Percentiles rank a stretch among this genome's conserved stretches.
phyloP scores from a whole-genome alignment of 2,797 vertebrate genomes.

The Monodelphis domestica region DNA sequence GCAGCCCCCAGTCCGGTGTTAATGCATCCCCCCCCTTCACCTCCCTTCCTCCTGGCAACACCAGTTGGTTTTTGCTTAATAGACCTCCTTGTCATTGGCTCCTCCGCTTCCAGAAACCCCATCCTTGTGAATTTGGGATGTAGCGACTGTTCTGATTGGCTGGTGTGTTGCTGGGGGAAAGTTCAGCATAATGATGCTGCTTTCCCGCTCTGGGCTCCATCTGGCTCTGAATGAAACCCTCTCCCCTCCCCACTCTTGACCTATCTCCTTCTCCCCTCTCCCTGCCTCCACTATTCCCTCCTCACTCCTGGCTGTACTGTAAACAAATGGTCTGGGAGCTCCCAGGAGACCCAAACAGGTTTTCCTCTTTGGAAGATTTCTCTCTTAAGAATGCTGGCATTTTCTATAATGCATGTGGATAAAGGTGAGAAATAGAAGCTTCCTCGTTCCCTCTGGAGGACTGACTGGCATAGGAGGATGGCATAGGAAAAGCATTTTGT shows the following conservation, averaged over 20 bases:
- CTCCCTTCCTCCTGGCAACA: slow-evolving; percentile 52
- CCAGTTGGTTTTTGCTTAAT: slow-evolving; percentile 54
- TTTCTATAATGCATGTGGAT: slow-evolving; percentile 44
- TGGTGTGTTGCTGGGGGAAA: slow-evolving; percentile 57
- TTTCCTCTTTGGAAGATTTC: slow-evolving; percentile 46
- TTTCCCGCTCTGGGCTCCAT: slow-evolving; percentile 59
- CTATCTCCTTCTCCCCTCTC: slow-evolving; percentile 40
- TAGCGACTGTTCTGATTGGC: slow-evolving; percentile 49
- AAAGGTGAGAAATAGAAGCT: slow-evolving; percentile 26
- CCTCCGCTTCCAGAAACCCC: slow-evolving; percentile 35
- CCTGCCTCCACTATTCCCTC: slow-evolving; percentile 29
- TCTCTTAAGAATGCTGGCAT: slow-evolving; percentile 11
- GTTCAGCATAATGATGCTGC: slow-evolving; percentile 40
- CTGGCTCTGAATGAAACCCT: slow-evolving; percentile 1
- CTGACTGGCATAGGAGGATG: no score
- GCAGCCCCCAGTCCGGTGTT: slow-evolving; percentile 13
- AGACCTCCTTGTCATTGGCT: slow-evolving; percentile 61
- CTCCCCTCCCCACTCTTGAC: not conserved
- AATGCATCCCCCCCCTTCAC: slow-evolving; percentile 34
- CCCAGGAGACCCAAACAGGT: slow-evolving; percentile 44
- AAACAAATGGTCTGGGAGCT: slow-evolving; percentile 44
- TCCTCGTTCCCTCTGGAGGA: not conserved
- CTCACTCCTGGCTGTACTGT: slow-evolving; percentile 45
- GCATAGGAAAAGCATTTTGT: not conserved
- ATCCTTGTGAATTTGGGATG: slow-evolving; percentile 49